Evolutionary conservation across 2,113 vertebrate genomes (phyloP), one percentile per base, ranked within the genome.

Genomic region (Pelobates fuscus): DNA sequence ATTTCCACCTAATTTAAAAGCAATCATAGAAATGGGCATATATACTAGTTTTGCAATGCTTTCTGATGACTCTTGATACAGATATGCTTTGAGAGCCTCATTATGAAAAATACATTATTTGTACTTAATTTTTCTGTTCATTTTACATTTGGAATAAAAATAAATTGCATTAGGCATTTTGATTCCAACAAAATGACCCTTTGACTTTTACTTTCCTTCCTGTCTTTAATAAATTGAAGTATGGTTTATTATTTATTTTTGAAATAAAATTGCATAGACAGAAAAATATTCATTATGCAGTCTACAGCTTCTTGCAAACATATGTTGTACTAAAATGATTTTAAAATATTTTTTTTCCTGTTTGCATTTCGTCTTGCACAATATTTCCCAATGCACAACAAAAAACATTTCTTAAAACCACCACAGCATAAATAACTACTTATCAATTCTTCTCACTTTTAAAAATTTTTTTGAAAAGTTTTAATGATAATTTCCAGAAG

Each of bases 121-220:
- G 68, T 41, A 27, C 55, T 70, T 60, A 70, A 26, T 26, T 3
- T 70, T 77, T 78, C 29, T 60, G 37, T 71, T 80, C 75, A 49
- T 30, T 77, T 41, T 65, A 17, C 11, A 59, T 3, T 26, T 23
- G 26, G 59, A 70, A 60, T 70, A 32, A 60, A 70, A 59, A 60
- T 32, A 59, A 70, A 70, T 70, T 60, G 18, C 55, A 60, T 10
- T 82, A 72, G 25, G 81, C 81, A 82, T 80, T 81, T 77, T 83
- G 52, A 63, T 81, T 71, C 80, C 80, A 78, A 67, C 60, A 81
- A 30, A 1, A 1, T 82, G 67, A 78, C 77, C 70, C 81, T 81
- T 83, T 66, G 65, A 18, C 5, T 26, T 12, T 41, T 41, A 41
- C 37, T 41, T 7, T 41, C 7, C 14, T 41, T 41, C 14, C 7